phyloP scores from a whole-genome alignment of 2,888 invertebrate genomes.

The Neoitamus cyanurus region DNA sequence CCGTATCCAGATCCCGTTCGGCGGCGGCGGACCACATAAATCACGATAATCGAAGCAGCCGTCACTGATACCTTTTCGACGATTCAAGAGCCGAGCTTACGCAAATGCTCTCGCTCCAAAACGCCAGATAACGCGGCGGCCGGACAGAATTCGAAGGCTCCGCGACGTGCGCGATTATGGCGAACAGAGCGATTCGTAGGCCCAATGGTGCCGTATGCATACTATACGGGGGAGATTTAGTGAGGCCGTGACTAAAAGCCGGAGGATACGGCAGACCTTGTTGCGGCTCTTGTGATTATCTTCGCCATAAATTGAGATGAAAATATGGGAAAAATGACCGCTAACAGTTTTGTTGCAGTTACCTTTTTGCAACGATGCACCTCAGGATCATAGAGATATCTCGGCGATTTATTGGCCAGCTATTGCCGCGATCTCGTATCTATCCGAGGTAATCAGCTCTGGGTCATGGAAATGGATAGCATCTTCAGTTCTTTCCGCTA shows the following conservation, averaged over 20 bases:
- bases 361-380: not conserved
- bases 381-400: slow-evolving; percentile 22
- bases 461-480: not conserved
- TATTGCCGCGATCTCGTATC: slow-evolving; percentile 3
- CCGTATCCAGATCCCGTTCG: not conserved
- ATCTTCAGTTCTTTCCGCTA: not conserved
- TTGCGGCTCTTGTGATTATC: slow-evolving; percentile 42
- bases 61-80: slow-evolving; percentile 33
- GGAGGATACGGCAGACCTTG: slow-evolving; percentile 28
- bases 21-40: slow-evolving; percentile 10
- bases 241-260: slow-evolving; percentile 38
- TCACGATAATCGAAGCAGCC: slow-evolving; percentile 42
- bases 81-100: slow-evolving; percentile 24
- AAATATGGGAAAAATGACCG: slow-evolving; percentile 46
- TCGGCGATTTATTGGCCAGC: not conserved
- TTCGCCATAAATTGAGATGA: slow-evolving; percentile 43
- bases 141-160: not conserved
- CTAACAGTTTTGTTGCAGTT: slow-evolving; percentile 14
- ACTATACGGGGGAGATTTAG: slow-evolving; percentile 6
- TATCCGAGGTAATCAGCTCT: slow-evolving; percentile 18
- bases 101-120: slow-evolving; percentile 40
- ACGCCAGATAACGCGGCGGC: slow-evolving; percentile 12
- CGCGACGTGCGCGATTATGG: not conserved
- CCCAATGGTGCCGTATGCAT: not conserved
- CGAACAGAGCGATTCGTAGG: not conserved